These are phyloP conservation scores for Thomomys bottae DNA, from an alignment of 2,113 vertebrate species.

Conservation along the genomic window DNA sequence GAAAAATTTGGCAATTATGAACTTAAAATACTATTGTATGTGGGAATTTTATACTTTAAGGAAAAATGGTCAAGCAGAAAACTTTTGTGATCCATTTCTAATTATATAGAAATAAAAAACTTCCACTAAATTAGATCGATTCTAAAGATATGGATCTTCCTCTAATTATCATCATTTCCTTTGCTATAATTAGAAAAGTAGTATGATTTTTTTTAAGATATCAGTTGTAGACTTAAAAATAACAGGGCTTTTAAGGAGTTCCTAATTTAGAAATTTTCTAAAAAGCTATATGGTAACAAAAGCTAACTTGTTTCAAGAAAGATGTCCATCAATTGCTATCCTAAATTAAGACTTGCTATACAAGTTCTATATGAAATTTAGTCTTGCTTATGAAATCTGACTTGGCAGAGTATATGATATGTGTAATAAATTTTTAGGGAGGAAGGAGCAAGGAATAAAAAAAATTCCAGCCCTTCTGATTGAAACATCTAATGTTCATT, in stretches of 20 bases:
- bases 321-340: not conserved
- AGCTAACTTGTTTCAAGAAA: conserved; percentile 44
- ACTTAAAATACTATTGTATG: not conserved
- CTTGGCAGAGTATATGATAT: not conserved
- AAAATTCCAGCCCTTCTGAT: conserved; percentile 36
- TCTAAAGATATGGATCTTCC: conserved; percentile 44
- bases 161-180: conserved; percentile 23
- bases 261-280: conserved; percentile 48
- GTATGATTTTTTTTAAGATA: conserved; percentile 52
- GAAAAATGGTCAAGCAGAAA: not conserved
- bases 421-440: not conserved
- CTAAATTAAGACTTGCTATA: conserved; percentile 3
- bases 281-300: conserved; percentile 48
- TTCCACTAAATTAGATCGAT: not conserved
- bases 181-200: conserved; percentile 51
- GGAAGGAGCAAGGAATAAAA: not conserved
- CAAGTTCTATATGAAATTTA: conserved; percentile 21
- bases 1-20: conserved; percentile 27
- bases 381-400: not conserved
- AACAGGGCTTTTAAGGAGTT: conserved; percentile 42
- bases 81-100: not conserved
- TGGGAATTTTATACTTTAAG: not conserved
- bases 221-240: conserved; percentile 51
- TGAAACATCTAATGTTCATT: conserved; percentile 12
- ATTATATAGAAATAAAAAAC: not conserved